Evolutionary conservation across 2,888 invertebrate genomes (phyloP), one percentile per base, ranked within the genome.

Genomic region (Pollenia labialis): DNA sequence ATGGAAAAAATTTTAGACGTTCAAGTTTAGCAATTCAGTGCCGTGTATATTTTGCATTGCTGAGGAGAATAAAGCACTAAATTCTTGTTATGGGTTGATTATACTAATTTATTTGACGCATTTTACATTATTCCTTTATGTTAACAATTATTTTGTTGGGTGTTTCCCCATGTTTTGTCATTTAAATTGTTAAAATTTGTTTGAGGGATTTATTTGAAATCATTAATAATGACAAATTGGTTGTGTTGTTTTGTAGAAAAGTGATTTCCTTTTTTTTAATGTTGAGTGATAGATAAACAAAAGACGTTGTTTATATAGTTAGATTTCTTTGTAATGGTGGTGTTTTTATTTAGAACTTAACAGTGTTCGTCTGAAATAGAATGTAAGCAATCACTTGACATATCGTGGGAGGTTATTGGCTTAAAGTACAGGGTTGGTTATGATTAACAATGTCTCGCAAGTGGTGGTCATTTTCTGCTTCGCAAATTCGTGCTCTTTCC

Each of bases 1-100:
- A n/a, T n/a, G n/a, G n/a, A n/a, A n/a, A n/a, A 32, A 66, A 48
- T 42, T 66, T 50, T 2, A 32, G 6, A 12, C 1, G 12, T 69
- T 16, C 16, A 12, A 56, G 32, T 11, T 66, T 12, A 69, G 23
- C 8, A 42, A 14, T 46, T 16, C 12, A 42, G 4, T 42, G 9
- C n/a, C n/a, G n/a, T 62, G 42, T 62, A n/a, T n/a, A 1, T 42
- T 62, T 32, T 32, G 32, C 32, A 32, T 42, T 14, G 32, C 8
- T 42, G 42, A 40, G 11, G 46, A 14, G 46, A 32, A 56, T 62
- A 46, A 75, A 74, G 42, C 6, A 6, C 32, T 40, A 81, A 66
- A 64, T 81, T 46, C 48, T 81, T 82, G 46, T 82, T 76, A 58
- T 50, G 58, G 68, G 56, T 42, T 64, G 71, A 66, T 44, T 56